Conservation (phyloP, 2,888 invertebrate genomes). For the Ectobius pallidus region DNA sequence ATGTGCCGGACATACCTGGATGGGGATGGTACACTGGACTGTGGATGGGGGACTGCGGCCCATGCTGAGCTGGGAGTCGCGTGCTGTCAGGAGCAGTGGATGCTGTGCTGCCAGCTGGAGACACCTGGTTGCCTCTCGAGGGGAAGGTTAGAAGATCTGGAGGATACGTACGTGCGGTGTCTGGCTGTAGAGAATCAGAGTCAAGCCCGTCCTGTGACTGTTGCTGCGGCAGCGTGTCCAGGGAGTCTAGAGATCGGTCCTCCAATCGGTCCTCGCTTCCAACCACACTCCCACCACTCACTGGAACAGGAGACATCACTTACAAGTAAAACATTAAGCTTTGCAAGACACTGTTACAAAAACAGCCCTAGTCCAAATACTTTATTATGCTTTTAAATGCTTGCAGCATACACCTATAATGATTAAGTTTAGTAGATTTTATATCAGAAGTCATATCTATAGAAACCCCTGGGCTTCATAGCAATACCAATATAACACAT, state of each 20-base stretch:
- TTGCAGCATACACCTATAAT: too few relatives aligned
- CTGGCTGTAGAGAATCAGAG: background rate
- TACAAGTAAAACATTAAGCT: too few relatives aligned
- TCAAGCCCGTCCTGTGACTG: conserved; percentile 14
- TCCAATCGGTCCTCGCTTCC: conserved; percentile 33
- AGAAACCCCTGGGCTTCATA: too few relatives aligned
- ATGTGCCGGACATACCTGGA: conserved; percentile 71
- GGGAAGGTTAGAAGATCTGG: conserved; percentile 84
- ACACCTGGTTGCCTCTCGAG: conserved; percentile 45
- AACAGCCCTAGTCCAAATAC: too few relatives aligned
- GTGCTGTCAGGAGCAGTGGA: conserved; percentile 79
- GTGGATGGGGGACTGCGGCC: conserved; percentile 54
- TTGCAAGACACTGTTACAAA: too few relatives aligned
- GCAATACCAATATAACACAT: too few relatives aligned
- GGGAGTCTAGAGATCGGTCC: conserved; percentile 27
- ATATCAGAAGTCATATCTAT: too few relatives aligned
- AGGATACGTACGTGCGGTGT: conserved; percentile 57
- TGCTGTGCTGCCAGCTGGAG: conserved; percentile 73
- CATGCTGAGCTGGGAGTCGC: conserved; percentile 57
- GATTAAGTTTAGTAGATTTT: too few relatives aligned
- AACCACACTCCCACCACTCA: conserved; percentile 12
- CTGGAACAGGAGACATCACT: background rate
- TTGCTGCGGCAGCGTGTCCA: conserved; percentile 15
- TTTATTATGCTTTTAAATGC: too few relatives aligned
- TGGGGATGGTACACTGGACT: conserved; percentile 51